These are phyloP conservation scores for Achlya flavicornis DNA, from an alignment of 2,888 invertebrate genomes.

Conservation along the genomic window DNA sequence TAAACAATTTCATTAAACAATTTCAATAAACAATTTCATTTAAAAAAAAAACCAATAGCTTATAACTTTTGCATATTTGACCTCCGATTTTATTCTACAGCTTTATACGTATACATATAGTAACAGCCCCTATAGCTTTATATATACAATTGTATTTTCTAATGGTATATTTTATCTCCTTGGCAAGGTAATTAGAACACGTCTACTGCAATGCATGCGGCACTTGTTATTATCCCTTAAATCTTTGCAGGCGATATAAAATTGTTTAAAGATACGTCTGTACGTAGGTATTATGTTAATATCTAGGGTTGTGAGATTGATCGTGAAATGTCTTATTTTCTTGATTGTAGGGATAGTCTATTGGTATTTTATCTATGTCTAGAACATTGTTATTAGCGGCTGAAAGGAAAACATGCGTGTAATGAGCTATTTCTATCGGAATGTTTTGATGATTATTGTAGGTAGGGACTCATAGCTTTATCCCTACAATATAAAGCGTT, in stretches of 20 bases:
- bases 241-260: constrained; percentile 12
- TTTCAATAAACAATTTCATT: no score
- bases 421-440: no score
- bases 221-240: constrained; percentile 12
- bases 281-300: constrained; percentile 15
- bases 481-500: no score
- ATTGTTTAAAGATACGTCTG: constrained; percentile 13
- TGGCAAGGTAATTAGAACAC: constrained; percentile 52
- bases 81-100: no score
- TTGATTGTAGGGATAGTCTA: not conserved
- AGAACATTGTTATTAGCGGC: not conserved
- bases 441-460: no score
- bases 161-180: constrained; percentile 40
- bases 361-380: not conserved
- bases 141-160: constrained; percentile 11
- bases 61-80: no score
- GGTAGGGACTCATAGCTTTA: no score
- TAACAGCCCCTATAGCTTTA: no score
- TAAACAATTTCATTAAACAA: no score
- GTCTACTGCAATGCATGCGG: constrained; percentile 8
- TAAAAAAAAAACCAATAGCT: no score
- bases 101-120: no score
- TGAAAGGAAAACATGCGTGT: not conserved
- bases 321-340: constrained; percentile 1
- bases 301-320: not conserved